phyloP scores from a whole-genome alignment of 2,797 vertebrate species.

The Anniella stebbinsi region DNA sequence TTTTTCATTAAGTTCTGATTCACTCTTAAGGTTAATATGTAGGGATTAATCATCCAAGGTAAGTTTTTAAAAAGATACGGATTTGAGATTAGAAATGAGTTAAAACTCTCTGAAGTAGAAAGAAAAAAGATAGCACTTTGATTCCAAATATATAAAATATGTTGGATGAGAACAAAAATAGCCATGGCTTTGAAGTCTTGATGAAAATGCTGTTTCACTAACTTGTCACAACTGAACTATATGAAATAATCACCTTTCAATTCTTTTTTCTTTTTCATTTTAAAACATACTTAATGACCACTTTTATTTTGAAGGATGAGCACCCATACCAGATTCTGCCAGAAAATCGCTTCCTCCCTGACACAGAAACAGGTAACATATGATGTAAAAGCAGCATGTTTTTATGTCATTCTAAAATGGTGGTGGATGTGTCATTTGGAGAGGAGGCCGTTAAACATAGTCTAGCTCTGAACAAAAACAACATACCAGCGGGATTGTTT shows the following conservation, averaged over 20 bases:
- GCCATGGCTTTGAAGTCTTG: conserved; percentile 68
- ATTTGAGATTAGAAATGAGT: not conserved
- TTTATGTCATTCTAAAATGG: no score
- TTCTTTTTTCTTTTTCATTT: not conserved
- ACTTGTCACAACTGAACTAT: conserved; percentile 39
- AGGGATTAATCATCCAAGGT: not conserved
- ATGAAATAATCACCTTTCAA: not conserved
- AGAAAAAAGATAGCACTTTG: conserved; percentile 5
- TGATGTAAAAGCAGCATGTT: no score
- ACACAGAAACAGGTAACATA: no score
- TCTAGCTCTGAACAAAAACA: no score
- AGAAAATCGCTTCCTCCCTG: not conserved
- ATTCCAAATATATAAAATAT: conserved; percentile 62
- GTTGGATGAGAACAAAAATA: conserved; percentile 60
- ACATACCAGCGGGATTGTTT: no score
- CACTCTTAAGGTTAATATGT: conserved; percentile 17
- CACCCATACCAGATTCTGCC: no score
- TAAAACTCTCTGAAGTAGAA: not conserved
- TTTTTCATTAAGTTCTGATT: conserved; percentile 17
- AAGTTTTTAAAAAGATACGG: not conserved
- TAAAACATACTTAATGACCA: not conserved
- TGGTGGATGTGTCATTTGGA: no score
- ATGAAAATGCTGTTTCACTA: conserved; percentile 59
- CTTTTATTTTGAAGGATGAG: not conserved
- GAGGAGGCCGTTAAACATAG: no score